These are phyloP conservation scores for Chanos chanos DNA, from an alignment of 2,797 vertebrate genomes.

Conservation along the genomic window DNA sequence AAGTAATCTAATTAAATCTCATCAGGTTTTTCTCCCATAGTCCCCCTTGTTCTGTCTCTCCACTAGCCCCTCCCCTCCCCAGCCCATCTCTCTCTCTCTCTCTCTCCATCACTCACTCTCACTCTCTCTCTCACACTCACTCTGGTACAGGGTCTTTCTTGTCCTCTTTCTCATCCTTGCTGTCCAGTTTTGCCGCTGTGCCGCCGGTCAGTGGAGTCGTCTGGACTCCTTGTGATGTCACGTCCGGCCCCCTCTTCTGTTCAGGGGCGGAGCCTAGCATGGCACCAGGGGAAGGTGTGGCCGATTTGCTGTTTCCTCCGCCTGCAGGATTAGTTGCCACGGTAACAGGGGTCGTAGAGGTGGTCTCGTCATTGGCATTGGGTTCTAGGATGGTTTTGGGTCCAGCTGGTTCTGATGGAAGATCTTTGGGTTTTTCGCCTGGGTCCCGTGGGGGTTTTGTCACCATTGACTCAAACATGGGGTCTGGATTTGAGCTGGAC, in stretches of 20 bases:
- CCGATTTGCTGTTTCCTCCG: constrained; percentile 88
- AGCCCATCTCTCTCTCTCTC: too few species aligned
- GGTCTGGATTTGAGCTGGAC: constrained; percentile 85
- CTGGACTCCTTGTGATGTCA: constrained; percentile 95
- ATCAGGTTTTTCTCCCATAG: too few species aligned
- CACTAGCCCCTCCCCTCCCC: too few species aligned
- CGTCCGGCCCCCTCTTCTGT: constrained; percentile 88
- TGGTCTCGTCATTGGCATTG: constrained; percentile 59
- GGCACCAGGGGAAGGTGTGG: constrained; percentile 79
- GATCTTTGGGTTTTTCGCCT: constrained; percentile 87
- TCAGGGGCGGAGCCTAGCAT: constrained; percentile 69
- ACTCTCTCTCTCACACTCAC: too few species aligned
- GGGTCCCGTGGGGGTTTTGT: constrained; percentile 84
- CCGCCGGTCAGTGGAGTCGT: constrained; percentile 79
- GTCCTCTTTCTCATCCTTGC: constrained; percentile 88
- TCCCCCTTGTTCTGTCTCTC: too few species aligned
- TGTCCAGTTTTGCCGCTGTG: constrained; percentile 71
- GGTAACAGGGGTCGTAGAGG: constrained; percentile 31
- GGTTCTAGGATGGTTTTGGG: constrained; percentile 72
- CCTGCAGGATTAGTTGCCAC: constrained; percentile 43
- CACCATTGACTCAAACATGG: constrained; percentile 83
- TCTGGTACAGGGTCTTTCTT: constrained; percentile 89
- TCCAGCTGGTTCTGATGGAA: constrained; percentile 64
- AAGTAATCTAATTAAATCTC: too few species aligned
- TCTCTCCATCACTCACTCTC: neutral